Evolutionary conservation across 2,888 invertebrate species (phyloP), one percentile per base, ranked within the genome.

Genomic region (Dinocampus coccinellae): DNA sequence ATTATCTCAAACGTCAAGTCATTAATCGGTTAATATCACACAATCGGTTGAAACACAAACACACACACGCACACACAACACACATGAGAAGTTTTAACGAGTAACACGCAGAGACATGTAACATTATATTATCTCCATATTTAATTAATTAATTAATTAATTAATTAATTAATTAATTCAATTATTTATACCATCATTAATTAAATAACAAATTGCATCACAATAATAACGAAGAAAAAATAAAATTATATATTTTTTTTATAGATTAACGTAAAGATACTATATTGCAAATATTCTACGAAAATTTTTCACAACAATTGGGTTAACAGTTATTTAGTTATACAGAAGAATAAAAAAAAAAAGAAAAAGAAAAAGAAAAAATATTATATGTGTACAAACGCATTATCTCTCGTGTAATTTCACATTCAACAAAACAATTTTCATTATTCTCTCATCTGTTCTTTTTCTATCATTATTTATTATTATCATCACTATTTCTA

Each of bases 11-110:
- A 58, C 55, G 47, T 58, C 58, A 34, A 69, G 58, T 70, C 64
- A 70, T 70, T 58, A 70, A 70, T 70, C 64, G 64, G 29, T 58
- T 58, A 47, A 63, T 61, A 42, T 52, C 55, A 39, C 42, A n/a
- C n/a, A n/a, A n/a, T n/a, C n/a, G n/a, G n/a, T n/a, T n/a, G n/a
- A n/a, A n/a, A 39, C 24, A 7, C 26, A 29, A 16, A 20, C 13
- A 24, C 62, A n/a, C 62, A 26, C 20, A 47, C 16, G 16, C 16
- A 39, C 26, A 60, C 29, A 29, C 29, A n/a, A n/a, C n/a, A n/a
- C n/a, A n/a, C n/a, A n/a, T n/a, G n/a, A n/a, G n/a, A n/a, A n/a
- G n/a, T n/a, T n/a, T n/a, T n/a, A n/a, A n/a, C n/a, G n/a, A n/a
- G n/a, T n/a, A n/a, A n/a, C n/a, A n/a, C n/a, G n/a, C n/a, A n/a